phyloP scores from a whole-genome alignment of 2,797 vertebrate genomes.

The Melanotaenia pygmaea region DNA sequence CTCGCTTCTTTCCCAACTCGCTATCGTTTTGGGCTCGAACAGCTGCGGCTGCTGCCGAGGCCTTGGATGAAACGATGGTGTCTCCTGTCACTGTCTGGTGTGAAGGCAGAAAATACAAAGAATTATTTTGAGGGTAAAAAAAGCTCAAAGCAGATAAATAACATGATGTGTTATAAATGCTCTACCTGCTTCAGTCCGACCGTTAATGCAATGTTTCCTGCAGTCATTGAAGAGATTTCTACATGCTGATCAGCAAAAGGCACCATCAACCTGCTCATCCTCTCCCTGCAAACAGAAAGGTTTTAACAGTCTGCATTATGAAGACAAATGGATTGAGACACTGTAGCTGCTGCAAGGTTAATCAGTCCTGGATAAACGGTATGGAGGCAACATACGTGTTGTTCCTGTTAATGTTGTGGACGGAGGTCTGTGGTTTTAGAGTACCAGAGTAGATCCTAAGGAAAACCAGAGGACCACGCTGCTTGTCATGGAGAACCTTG shows the following conservation, averaged over 20 bases:
- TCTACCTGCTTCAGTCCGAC: constrained; percentile 95
- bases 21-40: constrained; percentile 72
- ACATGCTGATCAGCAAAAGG: constrained; percentile 96
- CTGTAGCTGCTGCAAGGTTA: neutral
- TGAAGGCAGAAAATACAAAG: constrained; percentile 5
- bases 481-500: constrained; percentile 96
- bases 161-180: neutral
- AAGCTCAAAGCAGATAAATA: neutral
- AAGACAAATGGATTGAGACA: neutral
- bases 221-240: constrained; percentile 90
- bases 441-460: constrained; percentile 93
- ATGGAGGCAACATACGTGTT: constrained; percentile 83
- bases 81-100: constrained; percentile 93
- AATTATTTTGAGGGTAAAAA: neutral
- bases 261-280: constrained; percentile 93
- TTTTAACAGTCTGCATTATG: neutral
- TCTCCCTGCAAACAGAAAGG: constrained; percentile 83
- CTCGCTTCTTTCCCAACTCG: constrained; percentile 32
- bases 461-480: constrained; percentile 94
- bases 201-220: constrained; percentile 95
- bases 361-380: neutral
- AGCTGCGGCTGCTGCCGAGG: constrained; percentile 87
- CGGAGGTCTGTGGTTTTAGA: constrained; percentile 89
- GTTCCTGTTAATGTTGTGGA: constrained; percentile 94
- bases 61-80: constrained; percentile 93